Evolutionary conservation across 2,113 vertebrate species (phyloP).

Genomic region (Porphyrio hochstetteri): DNA sequence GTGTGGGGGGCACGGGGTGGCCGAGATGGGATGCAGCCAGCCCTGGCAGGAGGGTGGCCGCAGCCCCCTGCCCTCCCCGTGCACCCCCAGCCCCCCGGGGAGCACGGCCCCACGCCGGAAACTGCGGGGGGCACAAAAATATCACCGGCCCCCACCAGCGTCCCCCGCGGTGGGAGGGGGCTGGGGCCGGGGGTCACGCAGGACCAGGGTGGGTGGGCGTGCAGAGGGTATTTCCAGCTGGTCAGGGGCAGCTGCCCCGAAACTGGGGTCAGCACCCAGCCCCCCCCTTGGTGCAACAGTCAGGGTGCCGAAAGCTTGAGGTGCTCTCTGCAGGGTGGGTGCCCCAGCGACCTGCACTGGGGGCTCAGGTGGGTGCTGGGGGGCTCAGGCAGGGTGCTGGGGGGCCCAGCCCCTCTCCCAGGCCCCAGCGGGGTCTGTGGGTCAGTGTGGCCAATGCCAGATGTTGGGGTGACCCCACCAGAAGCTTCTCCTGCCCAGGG

Average conservation of each 20-base stretch:
- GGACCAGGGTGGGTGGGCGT: background rate
- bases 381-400: background rate
- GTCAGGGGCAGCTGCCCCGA: background rate
- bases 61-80: background rate
- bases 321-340: too few species aligned
- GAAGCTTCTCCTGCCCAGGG: background rate
- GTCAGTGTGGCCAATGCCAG: accelerated
- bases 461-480: background rate
- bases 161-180: background rate
- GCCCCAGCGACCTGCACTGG: background rate
- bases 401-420: background rate
- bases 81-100: background rate
- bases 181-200: background rate
- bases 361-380: background rate
- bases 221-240: accelerated
- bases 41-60: accelerated
- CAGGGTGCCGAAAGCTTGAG: background rate
- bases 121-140: background rate
- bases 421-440: background rate
- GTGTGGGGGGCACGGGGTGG: background rate
- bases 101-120: accelerated
- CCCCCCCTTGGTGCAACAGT: too few species aligned
- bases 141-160: background rate
- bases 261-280: too few species aligned
- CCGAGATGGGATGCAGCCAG: background rate